Percentiles rank a stretch among this genome's conserved stretches.
Conservation (phyloP, 2,113 vertebrate species). For the Actenoides hombroni region DNA sequence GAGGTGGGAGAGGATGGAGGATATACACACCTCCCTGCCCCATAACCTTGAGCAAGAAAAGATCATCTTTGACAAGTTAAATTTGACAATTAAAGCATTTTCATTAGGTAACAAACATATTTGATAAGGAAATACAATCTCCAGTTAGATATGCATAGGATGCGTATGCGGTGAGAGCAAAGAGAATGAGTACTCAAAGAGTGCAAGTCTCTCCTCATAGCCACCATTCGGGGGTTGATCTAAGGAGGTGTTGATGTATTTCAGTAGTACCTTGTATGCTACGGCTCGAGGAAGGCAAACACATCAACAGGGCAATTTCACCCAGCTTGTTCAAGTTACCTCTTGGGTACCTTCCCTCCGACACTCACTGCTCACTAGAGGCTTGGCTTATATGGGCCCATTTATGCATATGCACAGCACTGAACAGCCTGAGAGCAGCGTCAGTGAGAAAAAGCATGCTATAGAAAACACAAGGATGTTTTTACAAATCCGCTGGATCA, state of each 20-base stretch:
- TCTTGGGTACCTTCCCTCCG: neutral
- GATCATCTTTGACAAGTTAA: neutral
- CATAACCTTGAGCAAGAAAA: neutral
- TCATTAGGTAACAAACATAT: neutral
- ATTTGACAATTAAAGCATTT: neutral
- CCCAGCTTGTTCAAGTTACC: too few relatives aligned
- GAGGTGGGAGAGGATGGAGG: neutral
- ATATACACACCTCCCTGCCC: neutral
- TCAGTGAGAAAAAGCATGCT: neutral
- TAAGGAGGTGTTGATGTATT: neutral
- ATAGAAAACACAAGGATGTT: neutral
- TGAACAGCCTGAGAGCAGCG: neutral
- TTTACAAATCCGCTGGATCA: neutral
- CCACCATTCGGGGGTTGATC: neutral
- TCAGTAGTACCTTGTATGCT: neutral
- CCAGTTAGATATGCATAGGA: neutral
- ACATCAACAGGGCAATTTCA: neutral
- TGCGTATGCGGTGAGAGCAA: neutral
- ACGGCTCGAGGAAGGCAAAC: neutral
- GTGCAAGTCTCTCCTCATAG: neutral
- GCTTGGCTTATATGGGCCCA: neutral
- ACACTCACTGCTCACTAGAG: neutral
- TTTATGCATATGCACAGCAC: rapidly evolving
- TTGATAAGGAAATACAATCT: neutral
- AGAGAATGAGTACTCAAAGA: neutral